These are phyloP conservation scores for Acleris cristana DNA, from an alignment of 2,888 invertebrate species.

Conservation along the genomic window DNA sequence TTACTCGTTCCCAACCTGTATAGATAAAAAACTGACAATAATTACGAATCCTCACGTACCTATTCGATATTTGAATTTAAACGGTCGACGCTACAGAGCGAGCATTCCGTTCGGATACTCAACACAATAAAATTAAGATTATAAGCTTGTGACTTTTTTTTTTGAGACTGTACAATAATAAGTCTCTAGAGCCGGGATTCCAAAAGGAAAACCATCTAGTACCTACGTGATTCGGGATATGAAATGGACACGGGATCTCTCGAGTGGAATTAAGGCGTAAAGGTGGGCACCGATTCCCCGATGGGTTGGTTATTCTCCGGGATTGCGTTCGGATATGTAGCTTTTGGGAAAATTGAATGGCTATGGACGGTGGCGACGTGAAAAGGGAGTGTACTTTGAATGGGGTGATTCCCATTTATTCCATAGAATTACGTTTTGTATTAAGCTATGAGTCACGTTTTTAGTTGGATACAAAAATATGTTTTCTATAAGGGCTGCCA, in stretches of 20 bases:
- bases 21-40: no score
- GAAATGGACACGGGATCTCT: constrained; percentile 76
- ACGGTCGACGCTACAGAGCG: no score
- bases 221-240: constrained; percentile 61
- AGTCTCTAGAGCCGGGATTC: constrained; percentile 77
- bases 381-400: constrained; percentile 55
- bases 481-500: no score
- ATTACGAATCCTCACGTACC: no score
- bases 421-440: not conserved
- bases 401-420: constrained; percentile 29
- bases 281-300: constrained; percentile 67
- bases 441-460: not conserved
- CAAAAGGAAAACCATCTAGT: constrained; percentile 76
- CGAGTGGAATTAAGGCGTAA: constrained; percentile 76
- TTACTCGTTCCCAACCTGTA: no score
- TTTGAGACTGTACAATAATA: constrained; percentile 76
- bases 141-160: no score
- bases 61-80: no score
- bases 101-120: no score
- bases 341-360: constrained; percentile 68
- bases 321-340: constrained; percentile 62
- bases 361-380: constrained; percentile 59
- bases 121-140: no score
- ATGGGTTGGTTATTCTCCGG: constrained; percentile 71
- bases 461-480: no score